A percentile compares a stretch with the other conserved stretches of the same genome.
phyloP scores from a whole-genome alignment of 2,797 vertebrate genomes.

The Acanthis flammea region DNA sequence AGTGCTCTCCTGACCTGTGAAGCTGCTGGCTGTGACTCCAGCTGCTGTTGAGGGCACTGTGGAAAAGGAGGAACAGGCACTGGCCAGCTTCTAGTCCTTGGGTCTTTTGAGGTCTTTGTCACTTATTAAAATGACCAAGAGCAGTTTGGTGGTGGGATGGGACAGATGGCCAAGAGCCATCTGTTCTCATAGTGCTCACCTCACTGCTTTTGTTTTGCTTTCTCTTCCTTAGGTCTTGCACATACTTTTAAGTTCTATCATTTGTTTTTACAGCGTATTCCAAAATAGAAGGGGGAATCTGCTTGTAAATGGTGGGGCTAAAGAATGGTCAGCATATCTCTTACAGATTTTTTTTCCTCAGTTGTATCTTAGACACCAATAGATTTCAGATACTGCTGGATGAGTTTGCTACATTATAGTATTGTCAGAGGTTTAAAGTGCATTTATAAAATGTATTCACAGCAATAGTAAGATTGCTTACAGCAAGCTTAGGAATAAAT shows the following conservation, averaged over 20 bases:
- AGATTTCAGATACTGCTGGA: background rate
- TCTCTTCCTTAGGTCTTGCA: background rate
- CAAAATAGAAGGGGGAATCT: background rate
- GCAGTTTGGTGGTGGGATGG: background rate
- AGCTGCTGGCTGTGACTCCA: background rate
- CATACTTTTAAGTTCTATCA: background rate
- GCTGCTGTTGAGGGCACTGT: background rate
- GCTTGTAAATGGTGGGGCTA: background rate
- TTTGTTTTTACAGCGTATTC: background rate
- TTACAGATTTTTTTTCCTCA: background rate
- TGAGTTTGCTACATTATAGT: background rate
- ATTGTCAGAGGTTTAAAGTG: background rate
- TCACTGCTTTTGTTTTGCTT: background rate
- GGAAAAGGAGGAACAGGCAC: background rate
- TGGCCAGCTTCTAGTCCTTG: background rate
- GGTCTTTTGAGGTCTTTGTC: background rate
- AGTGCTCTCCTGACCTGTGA: background rate
- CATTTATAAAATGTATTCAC: background rate
- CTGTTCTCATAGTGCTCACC: background rate
- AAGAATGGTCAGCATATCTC: background rate
- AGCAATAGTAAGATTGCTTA: background rate
- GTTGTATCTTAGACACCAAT: rapidly evolving
- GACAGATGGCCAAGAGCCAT: background rate
- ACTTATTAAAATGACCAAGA: background rate
- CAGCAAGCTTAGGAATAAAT: background rate